phyloP scores from a whole-genome alignment of 2,113 vertebrate species.

The Nannobrachium achirus region DNA sequence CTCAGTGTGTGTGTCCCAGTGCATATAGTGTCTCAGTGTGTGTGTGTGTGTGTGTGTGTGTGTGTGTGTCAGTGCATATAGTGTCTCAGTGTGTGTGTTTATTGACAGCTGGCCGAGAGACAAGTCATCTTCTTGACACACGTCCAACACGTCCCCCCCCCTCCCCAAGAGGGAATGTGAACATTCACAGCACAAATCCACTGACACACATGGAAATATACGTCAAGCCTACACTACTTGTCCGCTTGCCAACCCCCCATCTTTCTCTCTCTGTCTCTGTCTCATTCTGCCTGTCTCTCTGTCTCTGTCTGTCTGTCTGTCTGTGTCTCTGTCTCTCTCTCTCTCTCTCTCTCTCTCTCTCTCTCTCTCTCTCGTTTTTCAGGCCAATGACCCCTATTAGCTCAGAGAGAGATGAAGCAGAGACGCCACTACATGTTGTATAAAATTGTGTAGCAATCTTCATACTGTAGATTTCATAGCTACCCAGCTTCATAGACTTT shows the following conservation, averaged over 20 bases:
- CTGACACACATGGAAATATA: constrained; percentile 47
- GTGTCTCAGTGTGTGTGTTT: constrained; percentile 28
- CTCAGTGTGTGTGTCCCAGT: too few species aligned
- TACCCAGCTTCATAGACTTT: too few species aligned
- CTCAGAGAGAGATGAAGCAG: too few species aligned
- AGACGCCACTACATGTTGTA: too few species aligned
- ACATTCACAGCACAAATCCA: constrained; percentile 44
- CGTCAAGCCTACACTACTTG: constrained; percentile 38
- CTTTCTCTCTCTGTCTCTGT: background rate
- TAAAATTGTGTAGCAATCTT: too few species aligned
- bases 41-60: constrained; percentile 29
- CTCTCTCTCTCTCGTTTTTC: background rate
- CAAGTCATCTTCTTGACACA: constrained; percentile 43
- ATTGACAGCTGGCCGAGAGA: constrained; percentile 52
- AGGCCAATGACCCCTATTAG: too few species aligned
- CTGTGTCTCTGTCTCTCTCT: background rate
- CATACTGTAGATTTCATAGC: too few species aligned
- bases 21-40: background rate
- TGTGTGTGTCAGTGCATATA: too few species aligned
- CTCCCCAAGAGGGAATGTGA: constrained; percentile 34
- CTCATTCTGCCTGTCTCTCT: background rate
- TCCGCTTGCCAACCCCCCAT: constrained; percentile 31
- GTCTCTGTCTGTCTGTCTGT: background rate
- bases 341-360: background rate
- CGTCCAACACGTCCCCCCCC: constrained; percentile 32